Conservation (phyloP, 2,888 invertebrate genomes). For the Rutpela maculata region DNA sequence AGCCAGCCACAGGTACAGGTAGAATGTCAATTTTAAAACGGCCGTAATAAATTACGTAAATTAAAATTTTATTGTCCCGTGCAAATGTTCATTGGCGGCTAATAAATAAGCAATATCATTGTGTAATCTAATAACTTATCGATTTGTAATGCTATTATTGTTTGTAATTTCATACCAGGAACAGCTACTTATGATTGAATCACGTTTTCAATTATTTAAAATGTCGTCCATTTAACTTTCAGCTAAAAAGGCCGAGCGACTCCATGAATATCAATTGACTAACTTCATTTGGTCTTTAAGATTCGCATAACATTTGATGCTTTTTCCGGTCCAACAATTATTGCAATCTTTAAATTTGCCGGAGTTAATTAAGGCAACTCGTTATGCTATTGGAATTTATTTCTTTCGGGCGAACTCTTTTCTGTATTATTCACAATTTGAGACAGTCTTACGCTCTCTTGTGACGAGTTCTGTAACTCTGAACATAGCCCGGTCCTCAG, state of each 20-base stretch:
- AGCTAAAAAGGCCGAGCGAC: constrained; percentile 46
- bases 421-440: not conserved
- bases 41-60: not conserved
- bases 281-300: constrained; percentile 36
- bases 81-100: not conserved
- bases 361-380: not conserved
- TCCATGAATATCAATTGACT: constrained; percentile 48
- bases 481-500: too few relatives aligned
- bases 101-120: constrained; percentile 12
- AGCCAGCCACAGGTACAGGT: not conserved
- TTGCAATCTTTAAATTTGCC: constrained; percentile 19
- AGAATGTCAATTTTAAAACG: not conserved
- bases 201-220: constrained; percentile 53
- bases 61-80: not conserved
- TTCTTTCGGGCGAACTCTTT: not conserved
- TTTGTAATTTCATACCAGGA: constrained; percentile 43
- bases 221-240: constrained; percentile 49
- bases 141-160: constrained; percentile 33
- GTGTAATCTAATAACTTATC: constrained; percentile 27
- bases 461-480: too few relatives aligned
- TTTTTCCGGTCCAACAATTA: constrained; percentile 24
- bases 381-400: not conserved
- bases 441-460: too few relatives aligned
- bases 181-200: constrained; percentile 50
- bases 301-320: constrained; percentile 38